Percentiles rank a stretch among this genome's conserved stretches.
Evolutionary conservation across 2,888 invertebrate species (phyloP).

Genomic region (Torymus tubicola): DNA sequence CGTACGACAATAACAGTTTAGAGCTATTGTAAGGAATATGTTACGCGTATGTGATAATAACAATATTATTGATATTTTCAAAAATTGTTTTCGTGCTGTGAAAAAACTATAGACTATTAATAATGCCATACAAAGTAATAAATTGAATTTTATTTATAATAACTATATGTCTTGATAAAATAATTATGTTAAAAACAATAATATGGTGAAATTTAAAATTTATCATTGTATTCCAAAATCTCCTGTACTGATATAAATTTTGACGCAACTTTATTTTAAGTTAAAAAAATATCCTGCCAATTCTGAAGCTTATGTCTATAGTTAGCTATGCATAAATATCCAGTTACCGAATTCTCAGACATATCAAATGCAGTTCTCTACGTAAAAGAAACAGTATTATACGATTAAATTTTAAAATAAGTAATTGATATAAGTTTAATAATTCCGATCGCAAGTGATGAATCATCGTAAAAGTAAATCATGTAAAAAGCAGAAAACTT

Average conservation of each 20-base stretch:
- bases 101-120: too few species aligned
- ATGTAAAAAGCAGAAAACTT: slow-evolving; percentile 7
- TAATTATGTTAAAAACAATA: too few species aligned
- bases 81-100: too few species aligned
- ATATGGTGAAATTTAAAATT: too few species aligned
- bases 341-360: slow-evolving; percentile 68
- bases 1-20: not conserved
- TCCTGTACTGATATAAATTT: not conserved
- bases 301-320: slow-evolving; percentile 59
- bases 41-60: too few species aligned
- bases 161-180: too few species aligned
- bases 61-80: too few species aligned
- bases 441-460: not conserved
- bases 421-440: not conserved
- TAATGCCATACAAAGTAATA: too few species aligned
- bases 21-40: not conserved
- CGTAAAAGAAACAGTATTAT: slow-evolving; percentile 29
- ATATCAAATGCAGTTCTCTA: slow-evolving; percentile 62
- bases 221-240: too few species aligned
- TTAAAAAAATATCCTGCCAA: slow-evolving; percentile 57
- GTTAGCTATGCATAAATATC: slow-evolving; percentile 34
- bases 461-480: not conserved
- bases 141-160: too few species aligned
- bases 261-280: not conserved
- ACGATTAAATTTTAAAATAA: slow-evolving; percentile 13